Percentiles rank a stretch among this genome's conserved stretches.
phyloP scores from a whole-genome alignment of 2,797 vertebrate species.

The Balearica regulorum region DNA sequence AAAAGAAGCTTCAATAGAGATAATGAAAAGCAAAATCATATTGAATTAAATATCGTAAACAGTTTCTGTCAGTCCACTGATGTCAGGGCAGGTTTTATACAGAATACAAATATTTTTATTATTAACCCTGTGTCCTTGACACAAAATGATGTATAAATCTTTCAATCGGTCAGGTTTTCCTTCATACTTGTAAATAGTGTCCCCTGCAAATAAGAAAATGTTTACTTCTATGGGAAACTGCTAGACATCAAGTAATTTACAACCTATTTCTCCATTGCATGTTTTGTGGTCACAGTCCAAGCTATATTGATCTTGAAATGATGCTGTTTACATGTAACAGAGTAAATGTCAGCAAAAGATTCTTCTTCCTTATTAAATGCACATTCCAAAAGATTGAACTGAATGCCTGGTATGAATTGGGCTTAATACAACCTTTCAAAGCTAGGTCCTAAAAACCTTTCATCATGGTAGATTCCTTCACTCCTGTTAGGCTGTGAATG shows the following conservation, averaged over 20 bases:
- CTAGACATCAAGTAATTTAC: not conserved
- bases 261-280: not conserved
- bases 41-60: not conserved
- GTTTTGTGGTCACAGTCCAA: not conserved
- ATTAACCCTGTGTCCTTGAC: not conserved
- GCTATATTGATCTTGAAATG: not conserved
- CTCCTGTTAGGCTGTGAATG: not conserved
- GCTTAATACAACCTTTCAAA: not conserved
- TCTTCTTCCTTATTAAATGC: not conserved
- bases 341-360: not conserved
- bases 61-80: not conserved
- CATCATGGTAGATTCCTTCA: not conserved
- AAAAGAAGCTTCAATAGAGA: not conserved
- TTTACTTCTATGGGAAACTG: not conserved
- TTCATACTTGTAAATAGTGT: not conserved
- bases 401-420: not conserved
- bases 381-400: not conserved
- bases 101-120: not conserved
- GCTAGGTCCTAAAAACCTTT: not conserved
- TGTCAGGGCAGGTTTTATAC: not conserved
- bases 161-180: not conserved
- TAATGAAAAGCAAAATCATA: not conserved
- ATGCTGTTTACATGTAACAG: not conserved
- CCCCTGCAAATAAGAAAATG: not conserved
- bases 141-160: not conserved